These are phyloP conservation scores for Zosterops lateralis DNA, from an alignment of 2,113 vertebrate genomes.

Conservation along the genomic window DNA sequence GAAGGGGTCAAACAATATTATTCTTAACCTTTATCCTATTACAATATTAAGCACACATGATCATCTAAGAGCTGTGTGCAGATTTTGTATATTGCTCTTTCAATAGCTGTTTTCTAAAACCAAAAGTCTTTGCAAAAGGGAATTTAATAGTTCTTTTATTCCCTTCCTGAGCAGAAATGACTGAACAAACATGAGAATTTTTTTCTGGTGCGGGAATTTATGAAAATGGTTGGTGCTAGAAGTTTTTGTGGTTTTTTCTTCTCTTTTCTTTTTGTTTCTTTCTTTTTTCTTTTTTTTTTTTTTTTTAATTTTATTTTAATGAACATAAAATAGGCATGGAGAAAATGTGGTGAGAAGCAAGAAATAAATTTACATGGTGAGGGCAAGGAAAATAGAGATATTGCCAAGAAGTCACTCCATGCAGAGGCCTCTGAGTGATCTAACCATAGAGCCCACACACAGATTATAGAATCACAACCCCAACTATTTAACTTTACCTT, in stretches of 20 bases:
- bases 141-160: neutral
- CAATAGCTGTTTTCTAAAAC: conserved; percentile 1
- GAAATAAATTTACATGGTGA: neutral
- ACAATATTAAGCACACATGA: conserved; percentile 56
- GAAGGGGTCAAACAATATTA: conserved; percentile 73
- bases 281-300: too few relatives aligned
- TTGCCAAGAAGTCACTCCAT: neutral
- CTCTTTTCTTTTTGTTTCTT: too few relatives aligned
- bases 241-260: neutral
- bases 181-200: neutral
- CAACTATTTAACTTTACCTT: neutral
- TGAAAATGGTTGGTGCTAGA: neutral
- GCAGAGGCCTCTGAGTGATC: neutral
- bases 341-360: neutral
- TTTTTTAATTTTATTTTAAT: neutral
- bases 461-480: neutral
- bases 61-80: conserved; percentile 20
- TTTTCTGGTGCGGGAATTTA: neutral
- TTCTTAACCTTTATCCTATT: conserved; percentile 72
- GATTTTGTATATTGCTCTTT: conserved; percentile 25
- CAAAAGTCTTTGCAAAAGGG: neutral
- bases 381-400: neutral
- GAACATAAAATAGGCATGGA: neutral
- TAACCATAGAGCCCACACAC: neutral
- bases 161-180: neutral